A percentile compares a stretch with the other conserved stretches of the same genome.
phyloP scores from a whole-genome alignment of 1,140 invertebrate genomes.

The Physella acuta region DNA sequence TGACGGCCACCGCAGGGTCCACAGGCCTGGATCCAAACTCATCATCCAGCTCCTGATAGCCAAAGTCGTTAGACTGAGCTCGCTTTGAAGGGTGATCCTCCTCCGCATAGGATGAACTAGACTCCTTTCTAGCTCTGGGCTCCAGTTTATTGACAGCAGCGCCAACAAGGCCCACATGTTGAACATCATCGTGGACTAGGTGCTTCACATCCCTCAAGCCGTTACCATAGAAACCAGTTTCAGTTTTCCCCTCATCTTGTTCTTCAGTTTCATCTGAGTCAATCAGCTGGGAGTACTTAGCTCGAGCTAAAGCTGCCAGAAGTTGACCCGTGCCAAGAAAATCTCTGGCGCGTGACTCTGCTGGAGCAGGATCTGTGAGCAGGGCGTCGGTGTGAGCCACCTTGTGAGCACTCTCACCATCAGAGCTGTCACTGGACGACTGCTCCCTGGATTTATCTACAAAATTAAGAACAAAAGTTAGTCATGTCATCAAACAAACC shows the following conservation, averaged over 20 bases:
- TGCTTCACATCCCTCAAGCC: not conserved
- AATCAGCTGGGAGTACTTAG: conserved; percentile 52
- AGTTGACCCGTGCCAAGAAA: conserved; percentile 40
- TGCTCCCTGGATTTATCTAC: conserved; percentile 5
- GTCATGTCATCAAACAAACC: too few species aligned
- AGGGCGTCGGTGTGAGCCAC: not conserved
- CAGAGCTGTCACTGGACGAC: conserved; percentile 24
- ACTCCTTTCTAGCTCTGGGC: conserved; percentile 43
- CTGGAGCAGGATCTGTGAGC: not conserved
- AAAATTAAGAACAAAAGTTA: conserved; percentile 6
- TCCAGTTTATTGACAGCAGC: conserved; percentile 36
- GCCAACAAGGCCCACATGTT: not conserved
- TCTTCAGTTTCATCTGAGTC: conserved; percentile 43
- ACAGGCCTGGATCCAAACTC: conserved; percentile 54
- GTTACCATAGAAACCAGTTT: not conserved
- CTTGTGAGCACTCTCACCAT: conserved; percentile 7
- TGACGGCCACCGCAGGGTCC: conserved; percentile 18
- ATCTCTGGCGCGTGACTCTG: conserved; percentile 33
- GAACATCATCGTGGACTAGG: conserved; percentile 11
- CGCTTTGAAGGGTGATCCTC: conserved; percentile 39
- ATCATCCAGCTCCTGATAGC: conserved; percentile 58
- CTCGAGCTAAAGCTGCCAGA: conserved; percentile 43
- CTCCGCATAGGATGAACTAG: conserved; percentile 50
- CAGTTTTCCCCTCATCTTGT: conserved; percentile 25
- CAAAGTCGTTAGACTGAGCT: conserved; percentile 42